Percentiles rank a stretch among this genome's conserved stretches.
Evolutionary conservation across 1,140 invertebrate species (phyloP).

Genomic region (Caerostris extrusa): DNA sequence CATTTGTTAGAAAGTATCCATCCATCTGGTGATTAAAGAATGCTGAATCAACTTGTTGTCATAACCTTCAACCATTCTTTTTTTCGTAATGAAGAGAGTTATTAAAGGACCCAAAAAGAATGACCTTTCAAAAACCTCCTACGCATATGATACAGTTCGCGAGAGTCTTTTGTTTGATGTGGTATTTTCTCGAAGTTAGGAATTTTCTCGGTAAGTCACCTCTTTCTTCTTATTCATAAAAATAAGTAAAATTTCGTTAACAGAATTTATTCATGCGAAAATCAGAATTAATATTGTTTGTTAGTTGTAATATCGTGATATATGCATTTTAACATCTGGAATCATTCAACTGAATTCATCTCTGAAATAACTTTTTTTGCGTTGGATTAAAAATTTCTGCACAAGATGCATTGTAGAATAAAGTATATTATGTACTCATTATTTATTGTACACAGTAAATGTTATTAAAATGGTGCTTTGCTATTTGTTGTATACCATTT

Average conservation of each 20-base stretch:
- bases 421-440: too few relatives aligned
- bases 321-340: constrained; percentile 14
- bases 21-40: constrained; percentile 15
- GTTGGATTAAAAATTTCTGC: too few relatives aligned
- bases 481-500: too few relatives aligned
- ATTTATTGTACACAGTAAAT: too few relatives aligned
- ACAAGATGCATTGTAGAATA: too few relatives aligned
- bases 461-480: too few relatives aligned
- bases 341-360: not conserved
- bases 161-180: not conserved
- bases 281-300: not conserved
- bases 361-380: too few relatives aligned
- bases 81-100: not conserved
- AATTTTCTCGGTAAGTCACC: constrained; percentile 12
- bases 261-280: too few relatives aligned
- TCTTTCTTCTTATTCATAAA: not conserved
- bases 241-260: not conserved
- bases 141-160: constrained; percentile 34
- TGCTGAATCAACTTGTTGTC: not conserved
- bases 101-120: constrained; percentile 35
- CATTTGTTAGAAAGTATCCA: not conserved
- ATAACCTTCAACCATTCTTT: constrained; percentile 46
- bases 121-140: constrained; percentile 42
- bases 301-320: not conserved
- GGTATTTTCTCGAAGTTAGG: constrained; percentile 2